phyloP scores from a whole-genome alignment of 1,140 invertebrate species.

The Drosophila varians region DNA sequence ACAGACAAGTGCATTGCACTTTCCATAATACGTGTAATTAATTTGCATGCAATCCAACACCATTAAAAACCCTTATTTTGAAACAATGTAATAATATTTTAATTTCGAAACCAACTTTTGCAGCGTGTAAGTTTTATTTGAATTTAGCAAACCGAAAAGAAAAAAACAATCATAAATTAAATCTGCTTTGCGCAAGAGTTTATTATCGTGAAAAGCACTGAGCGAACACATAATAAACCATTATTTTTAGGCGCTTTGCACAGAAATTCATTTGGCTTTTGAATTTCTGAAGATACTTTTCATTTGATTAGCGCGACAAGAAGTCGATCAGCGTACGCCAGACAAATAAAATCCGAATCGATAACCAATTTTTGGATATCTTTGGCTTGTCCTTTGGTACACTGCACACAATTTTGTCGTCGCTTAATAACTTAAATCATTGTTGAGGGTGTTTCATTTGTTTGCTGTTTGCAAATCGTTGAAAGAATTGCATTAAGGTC shows the following conservation, averaged over 20 bases:
- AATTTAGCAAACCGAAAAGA: conserved; percentile 57
- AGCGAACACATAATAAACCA: conserved; percentile 81
- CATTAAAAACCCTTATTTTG: conserved; percentile 32
- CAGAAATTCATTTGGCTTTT: conserved; percentile 24
- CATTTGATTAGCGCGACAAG: conserved; percentile 31
- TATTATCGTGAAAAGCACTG: conserved; percentile 82
- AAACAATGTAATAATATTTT: conserved; percentile 52
- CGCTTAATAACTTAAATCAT: conserved; percentile 26
- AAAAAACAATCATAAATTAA: conserved; percentile 5
- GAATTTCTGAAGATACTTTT: conserved; percentile 38
- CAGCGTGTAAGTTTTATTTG: conserved; percentile 71
- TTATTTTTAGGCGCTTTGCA: conserved; percentile 42
- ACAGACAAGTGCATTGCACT: conserved; percentile 67
- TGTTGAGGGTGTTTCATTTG: conserved; percentile 77
- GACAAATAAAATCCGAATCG: conserved; percentile 46
- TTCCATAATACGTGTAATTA: conserved; percentile 11
- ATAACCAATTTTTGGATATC: conserved; percentile 38
- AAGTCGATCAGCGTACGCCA: conserved; percentile 61
- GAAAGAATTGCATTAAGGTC: conserved; percentile 83
- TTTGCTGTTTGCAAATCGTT: conserved; percentile 83
- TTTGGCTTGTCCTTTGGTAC: conserved; percentile 44
- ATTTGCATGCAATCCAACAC: conserved; percentile 38
- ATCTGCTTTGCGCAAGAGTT: conserved; percentile 64
- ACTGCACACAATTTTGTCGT: conserved; percentile 39
- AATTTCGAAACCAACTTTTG: conserved; percentile 53